Evolutionary conservation across 92 coral and sea anemone species (phyloP).

Genomic region (Paragorgia papillata): DNA sequence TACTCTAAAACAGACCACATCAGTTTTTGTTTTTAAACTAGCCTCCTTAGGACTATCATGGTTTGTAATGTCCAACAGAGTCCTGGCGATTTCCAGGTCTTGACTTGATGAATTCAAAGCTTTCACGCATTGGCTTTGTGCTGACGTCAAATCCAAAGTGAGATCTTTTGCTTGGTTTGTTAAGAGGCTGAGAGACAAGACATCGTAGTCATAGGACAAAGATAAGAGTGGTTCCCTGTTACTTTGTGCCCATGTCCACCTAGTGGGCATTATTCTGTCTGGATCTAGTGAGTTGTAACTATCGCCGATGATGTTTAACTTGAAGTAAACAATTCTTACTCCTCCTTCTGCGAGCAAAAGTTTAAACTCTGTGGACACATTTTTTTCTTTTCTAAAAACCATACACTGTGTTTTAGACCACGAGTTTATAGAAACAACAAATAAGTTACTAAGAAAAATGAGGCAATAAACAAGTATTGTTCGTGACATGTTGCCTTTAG

Average conservation of each 20-base stretch:
- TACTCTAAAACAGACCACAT: constrained; percentile 54
- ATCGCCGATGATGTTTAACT: constrained; percentile 23
- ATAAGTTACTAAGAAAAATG: too few relatives aligned
- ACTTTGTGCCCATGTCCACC: constrained; percentile 60
- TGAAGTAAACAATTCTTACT: constrained; percentile 50
- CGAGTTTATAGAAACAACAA: too few relatives aligned
- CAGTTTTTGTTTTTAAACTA: constrained; percentile 14
- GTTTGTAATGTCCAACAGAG: constrained; percentile 41
- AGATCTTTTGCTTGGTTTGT: constrained; percentile 47
- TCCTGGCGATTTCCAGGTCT: constrained; percentile 37
- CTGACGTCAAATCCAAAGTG: constrained; percentile 21
- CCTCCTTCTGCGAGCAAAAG: constrained; percentile 47
- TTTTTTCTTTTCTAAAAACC: constrained; percentile 2
- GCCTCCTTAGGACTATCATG: too few relatives aligned
- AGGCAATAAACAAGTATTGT: too few relatives aligned
- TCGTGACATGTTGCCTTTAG: too few relatives aligned
- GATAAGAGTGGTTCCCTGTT: constrained; percentile 41
- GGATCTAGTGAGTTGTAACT: constrained; percentile 40
- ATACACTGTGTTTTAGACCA: constrained; percentile 30
- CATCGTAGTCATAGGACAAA: constrained; percentile 56
- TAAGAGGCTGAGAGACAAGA: constrained; percentile 54
- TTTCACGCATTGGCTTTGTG: constrained; percentile 30
- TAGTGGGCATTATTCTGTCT: constrained; percentile 47
- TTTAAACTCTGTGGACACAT: constrained; percentile 22
- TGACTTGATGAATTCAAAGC: constrained; percentile 44